phyloP scores from a whole-genome alignment of 1,140 invertebrate species.

The Delia radicum region DNA sequence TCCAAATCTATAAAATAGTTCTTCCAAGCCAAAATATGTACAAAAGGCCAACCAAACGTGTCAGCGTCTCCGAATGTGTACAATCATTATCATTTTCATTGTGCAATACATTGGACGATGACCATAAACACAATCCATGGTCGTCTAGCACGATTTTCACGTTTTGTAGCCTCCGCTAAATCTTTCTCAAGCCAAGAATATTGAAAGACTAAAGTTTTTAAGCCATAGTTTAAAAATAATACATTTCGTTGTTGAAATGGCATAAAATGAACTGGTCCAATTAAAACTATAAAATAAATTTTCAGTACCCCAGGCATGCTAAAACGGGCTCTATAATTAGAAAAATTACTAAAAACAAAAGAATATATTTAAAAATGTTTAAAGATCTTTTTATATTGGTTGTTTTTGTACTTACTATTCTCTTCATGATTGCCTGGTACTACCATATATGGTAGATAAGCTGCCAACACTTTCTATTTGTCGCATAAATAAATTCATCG shows the following conservation, averaged over 20 bases:
- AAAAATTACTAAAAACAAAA: conserved; percentile 85
- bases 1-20: conserved; percentile 82
- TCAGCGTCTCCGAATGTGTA: conserved; percentile 72
- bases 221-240: conserved; percentile 91
- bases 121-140: conserved; percentile 93
- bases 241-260: conserved; percentile 92
- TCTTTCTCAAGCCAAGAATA: conserved; percentile 88
- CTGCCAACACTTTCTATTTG: conserved; percentile 86
- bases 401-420: conserved; percentile 66
- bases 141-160: conserved; percentile 64
- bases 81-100: conserved; percentile 87
- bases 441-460: conserved; percentile 89
- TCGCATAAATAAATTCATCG: conserved; percentile 89
- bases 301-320: conserved; percentile 82
- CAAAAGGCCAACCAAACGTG: conserved; percentile 74
- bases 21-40: conserved; percentile 78
- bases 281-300: conserved; percentile 89
- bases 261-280: conserved; percentile 90
- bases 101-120: conserved; percentile 97
- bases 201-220: conserved; percentile 80
- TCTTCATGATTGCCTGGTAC: conserved; percentile 91
- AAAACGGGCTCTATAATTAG: conserved; percentile 83
- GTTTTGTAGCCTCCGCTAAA: conserved; percentile 67
- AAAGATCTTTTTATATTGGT: no score
- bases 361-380: no score